Percentiles rank a stretch among this genome's conserved stretches.
Conservation (phyloP, 1,140 invertebrate species). For the Phymastichus coffea region DNA sequence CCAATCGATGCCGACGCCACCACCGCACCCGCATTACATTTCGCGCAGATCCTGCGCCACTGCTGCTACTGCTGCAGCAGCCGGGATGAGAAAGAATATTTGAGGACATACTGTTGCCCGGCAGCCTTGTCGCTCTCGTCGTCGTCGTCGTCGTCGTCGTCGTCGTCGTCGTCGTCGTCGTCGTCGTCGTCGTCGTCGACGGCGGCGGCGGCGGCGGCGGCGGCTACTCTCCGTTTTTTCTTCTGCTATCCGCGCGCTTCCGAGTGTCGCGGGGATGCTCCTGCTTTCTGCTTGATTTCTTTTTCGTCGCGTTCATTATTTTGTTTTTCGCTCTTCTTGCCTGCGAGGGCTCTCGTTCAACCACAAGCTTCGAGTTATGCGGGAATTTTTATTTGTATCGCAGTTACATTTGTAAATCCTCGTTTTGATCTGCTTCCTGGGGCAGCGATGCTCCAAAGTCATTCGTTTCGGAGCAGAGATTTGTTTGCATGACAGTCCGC, state of each 20-base stretch:
- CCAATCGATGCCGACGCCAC: conserved; percentile 51
- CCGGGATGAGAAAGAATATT: too few species aligned
- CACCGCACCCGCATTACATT: conserved; percentile 16
- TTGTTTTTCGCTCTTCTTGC: background rate
- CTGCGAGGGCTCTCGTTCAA: background rate
- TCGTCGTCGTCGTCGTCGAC: too few species aligned
- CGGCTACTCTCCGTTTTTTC: too few species aligned
- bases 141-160: background rate
- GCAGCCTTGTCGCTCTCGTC: background rate
- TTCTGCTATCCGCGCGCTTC: conserved; percentile 29
- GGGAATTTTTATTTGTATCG: too few species aligned
- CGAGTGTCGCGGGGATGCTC: background rate
- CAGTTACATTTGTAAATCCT: too few species aligned
- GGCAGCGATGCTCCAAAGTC: too few species aligned
- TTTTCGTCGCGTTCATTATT: background rate
- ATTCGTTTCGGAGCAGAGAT: too few species aligned
- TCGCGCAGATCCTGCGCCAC: conserved; percentile 19
- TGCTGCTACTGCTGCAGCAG: too few species aligned
- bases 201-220: background rate
- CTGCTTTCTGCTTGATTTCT: too few species aligned
- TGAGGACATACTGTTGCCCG: background rate
- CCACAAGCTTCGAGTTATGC: too few species aligned
- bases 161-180: conserved; percentile 9
- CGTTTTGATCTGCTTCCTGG: too few species aligned
- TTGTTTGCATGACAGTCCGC: too few species aligned